Conservation (phyloP, 2,797 vertebrate species). For the Percopsis omiscomaycus region DNA sequence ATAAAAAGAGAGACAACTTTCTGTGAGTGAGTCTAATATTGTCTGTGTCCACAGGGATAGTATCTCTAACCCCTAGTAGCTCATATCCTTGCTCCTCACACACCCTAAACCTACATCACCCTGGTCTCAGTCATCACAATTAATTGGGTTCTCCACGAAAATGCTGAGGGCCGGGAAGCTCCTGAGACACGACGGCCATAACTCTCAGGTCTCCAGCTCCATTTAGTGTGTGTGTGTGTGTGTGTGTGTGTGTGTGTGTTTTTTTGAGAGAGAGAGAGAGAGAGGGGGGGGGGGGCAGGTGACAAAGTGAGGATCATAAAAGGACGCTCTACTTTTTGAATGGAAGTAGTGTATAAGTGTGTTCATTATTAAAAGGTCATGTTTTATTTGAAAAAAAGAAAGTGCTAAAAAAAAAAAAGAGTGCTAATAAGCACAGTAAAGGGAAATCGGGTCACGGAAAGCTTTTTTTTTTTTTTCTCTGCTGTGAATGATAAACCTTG, state of each 20-base stretch:
- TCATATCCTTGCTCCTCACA: constrained; percentile 29
- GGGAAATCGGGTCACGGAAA: not conserved
- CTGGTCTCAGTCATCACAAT: constrained; percentile 60
- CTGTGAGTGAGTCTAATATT: no score
- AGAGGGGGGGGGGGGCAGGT: not conserved
- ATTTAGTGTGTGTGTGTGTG: constrained; percentile 38
- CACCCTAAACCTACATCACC: constrained; percentile 25
- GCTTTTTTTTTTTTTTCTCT: not conserved
- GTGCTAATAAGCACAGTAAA: not conserved
- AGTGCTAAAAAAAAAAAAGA: constrained; percentile 6
- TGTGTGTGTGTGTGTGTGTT: no score
- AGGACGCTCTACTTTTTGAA: constrained; percentile 20
- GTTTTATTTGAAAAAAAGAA: no score
- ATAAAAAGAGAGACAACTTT: no score
- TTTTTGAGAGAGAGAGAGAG: no score
- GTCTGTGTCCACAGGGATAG: not conserved
- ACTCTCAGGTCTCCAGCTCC: constrained; percentile 52
- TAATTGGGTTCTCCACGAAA: constrained; percentile 54
- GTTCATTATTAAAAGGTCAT: constrained; percentile 20
- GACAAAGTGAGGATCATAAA: constrained; percentile 28
- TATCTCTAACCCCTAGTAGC: constrained; percentile 23
- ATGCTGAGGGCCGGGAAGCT: constrained; percentile 36
- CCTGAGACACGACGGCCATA: constrained; percentile 63
- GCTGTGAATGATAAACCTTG: no score
- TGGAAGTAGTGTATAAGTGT: constrained; percentile 7